Conservation (phyloP, 2,113 vertebrate genomes). For the Lota lota region DNA sequence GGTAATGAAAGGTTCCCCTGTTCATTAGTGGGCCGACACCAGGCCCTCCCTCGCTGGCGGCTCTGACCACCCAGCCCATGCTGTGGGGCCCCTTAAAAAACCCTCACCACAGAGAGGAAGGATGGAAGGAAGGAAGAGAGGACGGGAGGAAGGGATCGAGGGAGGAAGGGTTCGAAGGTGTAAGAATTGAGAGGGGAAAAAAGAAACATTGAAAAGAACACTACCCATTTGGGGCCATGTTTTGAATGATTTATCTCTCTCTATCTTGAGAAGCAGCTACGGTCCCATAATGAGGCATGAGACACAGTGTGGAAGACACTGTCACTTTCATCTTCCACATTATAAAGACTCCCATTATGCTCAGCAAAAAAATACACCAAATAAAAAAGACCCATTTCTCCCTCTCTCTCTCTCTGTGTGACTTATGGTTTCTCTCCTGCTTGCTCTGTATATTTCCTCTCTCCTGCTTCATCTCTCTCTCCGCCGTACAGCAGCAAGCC, state of each 20-base stretch:
- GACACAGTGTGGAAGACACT: slow-evolving; percentile 32
- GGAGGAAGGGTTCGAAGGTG: slow-evolving; percentile 30
- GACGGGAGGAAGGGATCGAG: slow-evolving; percentile 30
- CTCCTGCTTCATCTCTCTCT: neutral
- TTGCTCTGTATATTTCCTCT: slow-evolving; percentile 2
- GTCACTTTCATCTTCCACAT: slow-evolving; percentile 50
- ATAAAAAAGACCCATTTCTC: slow-evolving; percentile 20
- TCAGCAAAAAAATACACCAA: slow-evolving; percentile 21
- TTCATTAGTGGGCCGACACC: slow-evolving; percentile 39
- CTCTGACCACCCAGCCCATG: slow-evolving; percentile 21
- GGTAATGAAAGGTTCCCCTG: slow-evolving; percentile 28
- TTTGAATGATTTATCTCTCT: slow-evolving; percentile 61
- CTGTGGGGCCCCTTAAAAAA: slow-evolving; percentile 14
- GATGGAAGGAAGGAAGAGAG: slow-evolving; percentile 19
- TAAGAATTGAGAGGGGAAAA: neutral
- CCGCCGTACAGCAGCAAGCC: neutral
- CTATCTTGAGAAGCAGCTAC: slow-evolving; percentile 32
- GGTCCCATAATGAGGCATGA: slow-evolving; percentile 53
- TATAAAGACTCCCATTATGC: slow-evolving; percentile 28
- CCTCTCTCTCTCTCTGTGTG: neutral
- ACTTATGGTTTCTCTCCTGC: neutral
- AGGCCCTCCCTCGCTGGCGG: slow-evolving; percentile 34
- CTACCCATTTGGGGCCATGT: slow-evolving; percentile 53
- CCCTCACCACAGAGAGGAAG: slow-evolving; percentile 20
- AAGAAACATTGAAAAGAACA: slow-evolving; percentile 19